phyloP scores from a whole-genome alignment of 2,797 vertebrate species.

The Sphaeramia orbicularis region DNA sequence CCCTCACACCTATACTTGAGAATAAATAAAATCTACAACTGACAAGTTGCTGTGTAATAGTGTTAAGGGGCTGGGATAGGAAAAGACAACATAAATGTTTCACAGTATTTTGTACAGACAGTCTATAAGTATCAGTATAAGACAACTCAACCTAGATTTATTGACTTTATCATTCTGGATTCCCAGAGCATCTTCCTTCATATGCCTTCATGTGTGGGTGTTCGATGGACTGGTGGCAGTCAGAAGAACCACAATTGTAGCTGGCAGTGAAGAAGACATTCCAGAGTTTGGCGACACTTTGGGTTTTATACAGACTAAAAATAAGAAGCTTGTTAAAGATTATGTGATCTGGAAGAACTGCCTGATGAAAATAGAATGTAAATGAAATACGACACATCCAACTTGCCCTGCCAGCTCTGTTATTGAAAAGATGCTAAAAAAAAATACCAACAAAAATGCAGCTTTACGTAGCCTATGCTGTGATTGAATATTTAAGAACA shows the following conservation, averaged over 20 bases:
- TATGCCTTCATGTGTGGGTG: not conserved
- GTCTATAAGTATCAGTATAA: too few species aligned
- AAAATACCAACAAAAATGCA: too few species aligned
- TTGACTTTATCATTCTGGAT: too few species aligned
- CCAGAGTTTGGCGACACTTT: not conserved
- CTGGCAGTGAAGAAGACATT: not conserved
- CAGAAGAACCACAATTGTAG: not conserved
- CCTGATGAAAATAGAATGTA: too few species aligned
- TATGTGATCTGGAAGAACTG: too few species aligned
- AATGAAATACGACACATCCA: not conserved
- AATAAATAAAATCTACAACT: slow-evolving; percentile 44
- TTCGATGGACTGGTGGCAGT: not conserved
- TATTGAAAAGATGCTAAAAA: too few species aligned
- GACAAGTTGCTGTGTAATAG: slow-evolving; percentile 3
- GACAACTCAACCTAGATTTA: too few species aligned
- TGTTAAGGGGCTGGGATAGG: not conserved
- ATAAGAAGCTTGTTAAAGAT: not conserved
- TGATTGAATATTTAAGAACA: too few species aligned
- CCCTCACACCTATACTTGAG: slow-evolving; percentile 34
- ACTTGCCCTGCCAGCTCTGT: not conserved
- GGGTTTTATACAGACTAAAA: not conserved
- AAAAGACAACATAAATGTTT: too few species aligned
- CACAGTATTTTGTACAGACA: too few species aligned
- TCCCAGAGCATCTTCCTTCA: too few species aligned
- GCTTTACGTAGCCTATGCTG: too few species aligned